Evolutionary conservation across 2,888 invertebrate species (phyloP), one percentile per base, ranked within the genome.

Genomic region (Hesperia comma): DNA sequence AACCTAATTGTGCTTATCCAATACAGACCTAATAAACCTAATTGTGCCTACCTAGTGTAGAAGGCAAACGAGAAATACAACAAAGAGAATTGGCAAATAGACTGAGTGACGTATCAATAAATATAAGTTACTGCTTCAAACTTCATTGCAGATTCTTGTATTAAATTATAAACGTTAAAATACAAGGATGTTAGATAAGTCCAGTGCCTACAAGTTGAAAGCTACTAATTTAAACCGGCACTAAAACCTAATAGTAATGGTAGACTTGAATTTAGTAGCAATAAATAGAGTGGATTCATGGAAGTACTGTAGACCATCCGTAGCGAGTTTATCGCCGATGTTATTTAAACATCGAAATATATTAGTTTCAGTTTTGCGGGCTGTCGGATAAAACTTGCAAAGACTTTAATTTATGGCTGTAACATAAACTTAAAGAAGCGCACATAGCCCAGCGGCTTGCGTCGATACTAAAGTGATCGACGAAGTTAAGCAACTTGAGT

Each of bases 211-310:
- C 40, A 63, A 46, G 7, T 51, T 41, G 56, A 63, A 53, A 53
- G 58, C 41, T 64, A 17, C 53, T 64, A 53, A 64, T 58, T 64
- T 58, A 57, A 51, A 63, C 19, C 56, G 33, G 41, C 64, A 58
- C 51, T 54, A 58, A 53, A 64, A 53, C 19, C 19, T 26, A 64
- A 58, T 54, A 62, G 53, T 62, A 62, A 55, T 54, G 12, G 32
- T 58, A 41, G 41, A 32, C 61, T 67, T 57, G 46, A 61, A 61
- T 69, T 67, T 69, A 69, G 54, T 53, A 32, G 56, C 33, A 51
- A 63, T 67, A 69, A 67, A 67, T 69, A 67, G 46, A 66, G 62
- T 61, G 57, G 33, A 46, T 46, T 67, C 67, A 56, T 69, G 43
- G 69, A 69, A 61, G 63, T 57, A 61, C 10, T 32, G 49, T 61